Percentiles rank a stretch among this genome's conserved stretches.
Evolutionary conservation across 2,797 vertebrate species (phyloP).

Genomic region (Bucorvus abyssinicus): DNA sequence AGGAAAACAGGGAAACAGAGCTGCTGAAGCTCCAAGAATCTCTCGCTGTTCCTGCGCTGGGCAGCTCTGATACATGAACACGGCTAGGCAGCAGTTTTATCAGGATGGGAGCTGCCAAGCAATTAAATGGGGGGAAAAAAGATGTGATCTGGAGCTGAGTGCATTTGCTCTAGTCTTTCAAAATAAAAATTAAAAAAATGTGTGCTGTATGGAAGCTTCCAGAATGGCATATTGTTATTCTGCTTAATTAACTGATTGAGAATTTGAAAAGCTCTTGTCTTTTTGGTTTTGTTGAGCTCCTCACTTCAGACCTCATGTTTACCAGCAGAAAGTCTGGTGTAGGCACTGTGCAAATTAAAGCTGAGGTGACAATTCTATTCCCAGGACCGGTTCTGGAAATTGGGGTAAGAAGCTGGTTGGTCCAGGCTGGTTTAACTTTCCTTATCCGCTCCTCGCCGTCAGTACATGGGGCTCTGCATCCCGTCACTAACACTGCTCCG

Average conservation of each 20-base stretch:
- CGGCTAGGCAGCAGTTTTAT: neutral
- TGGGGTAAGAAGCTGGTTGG: neutral
- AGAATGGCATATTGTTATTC: neutral
- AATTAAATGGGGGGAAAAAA: neutral
- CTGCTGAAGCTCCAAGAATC: neutral
- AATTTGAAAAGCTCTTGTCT: neutral
- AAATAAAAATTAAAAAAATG: neutral
- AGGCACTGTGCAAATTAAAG: neutral
- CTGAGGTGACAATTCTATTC: neutral
- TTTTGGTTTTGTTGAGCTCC: neutral
- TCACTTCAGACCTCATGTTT: neutral
- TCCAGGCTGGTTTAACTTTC: neutral
- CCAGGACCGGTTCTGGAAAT: neutral
- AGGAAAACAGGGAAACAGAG: neutral
- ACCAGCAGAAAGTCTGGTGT: neutral
- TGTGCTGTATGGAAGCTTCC: neutral
- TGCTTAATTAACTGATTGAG: neutral
- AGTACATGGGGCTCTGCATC: neutral
- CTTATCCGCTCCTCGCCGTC: neutral
- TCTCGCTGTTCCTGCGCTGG: neutral
- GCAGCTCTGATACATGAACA: neutral
- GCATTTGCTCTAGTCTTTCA: neutral
- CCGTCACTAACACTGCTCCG: neutral
- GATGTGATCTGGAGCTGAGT: neutral
- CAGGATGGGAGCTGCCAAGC: neutral